Evolutionary conservation across 2,888 invertebrate species (phyloP).

Genomic region (Drosophila falleni): DNA sequence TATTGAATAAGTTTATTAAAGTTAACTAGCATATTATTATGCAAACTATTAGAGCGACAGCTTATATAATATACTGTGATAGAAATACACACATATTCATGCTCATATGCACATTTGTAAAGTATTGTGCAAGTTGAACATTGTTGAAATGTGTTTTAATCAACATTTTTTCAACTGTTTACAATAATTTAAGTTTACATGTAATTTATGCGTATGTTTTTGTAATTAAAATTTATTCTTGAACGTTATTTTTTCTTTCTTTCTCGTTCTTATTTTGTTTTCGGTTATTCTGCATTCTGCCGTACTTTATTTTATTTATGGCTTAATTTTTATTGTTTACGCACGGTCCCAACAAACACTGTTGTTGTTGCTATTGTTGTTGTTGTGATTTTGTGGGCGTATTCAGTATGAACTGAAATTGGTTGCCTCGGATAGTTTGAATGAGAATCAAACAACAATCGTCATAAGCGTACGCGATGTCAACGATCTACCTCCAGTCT

Average conservation of each 20-base stretch:
- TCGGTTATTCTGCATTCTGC: slow-evolving; percentile 25
- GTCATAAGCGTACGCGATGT: slow-evolving; percentile 93
- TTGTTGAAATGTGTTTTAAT: slow-evolving; percentile 28
- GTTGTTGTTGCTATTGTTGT: slow-evolving; percentile 14
- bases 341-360: slow-evolving; percentile 20
- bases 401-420: slow-evolving; percentile 93
- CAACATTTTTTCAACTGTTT: slow-evolving; percentile 17
- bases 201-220: slow-evolving; percentile 41
- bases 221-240: slow-evolving; percentile 36
- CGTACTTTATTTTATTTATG: slow-evolving; percentile 52
- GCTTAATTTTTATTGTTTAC: slow-evolving; percentile 48
- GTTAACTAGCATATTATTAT: slow-evolving; percentile 33
- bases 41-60: slow-evolving; percentile 9
- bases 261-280: slow-evolving; percentile 49
- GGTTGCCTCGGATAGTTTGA: slow-evolving; percentile 95
- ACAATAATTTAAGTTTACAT: slow-evolving; percentile 36
- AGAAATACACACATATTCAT: too few relatives aligned
- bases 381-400: slow-evolving; percentile 18
- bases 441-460: slow-evolving; percentile 94
- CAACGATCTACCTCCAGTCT: slow-evolving; percentile 95
- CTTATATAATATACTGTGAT: slow-evolving; percentile 1
- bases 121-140: slow-evolving; percentile 36
- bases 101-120: slow-evolving; percentile 31
- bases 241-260: slow-evolving; percentile 65
- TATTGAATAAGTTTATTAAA: slow-evolving; percentile 56